Conservation (phyloP, 2,888 invertebrate species). For the Therioaphis trifolii region DNA sequence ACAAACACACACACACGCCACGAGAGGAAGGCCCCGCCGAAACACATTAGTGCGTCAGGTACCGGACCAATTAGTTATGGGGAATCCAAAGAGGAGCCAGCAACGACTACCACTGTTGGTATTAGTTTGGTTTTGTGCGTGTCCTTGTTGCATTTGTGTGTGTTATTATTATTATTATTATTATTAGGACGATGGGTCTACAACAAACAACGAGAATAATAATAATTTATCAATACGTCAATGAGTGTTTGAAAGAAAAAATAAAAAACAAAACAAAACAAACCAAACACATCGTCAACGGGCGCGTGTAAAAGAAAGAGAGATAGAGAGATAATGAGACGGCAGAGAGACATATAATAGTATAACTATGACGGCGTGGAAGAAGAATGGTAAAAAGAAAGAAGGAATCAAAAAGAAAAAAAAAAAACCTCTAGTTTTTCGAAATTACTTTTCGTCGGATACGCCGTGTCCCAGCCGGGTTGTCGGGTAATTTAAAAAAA, state of each 20-base stretch:
- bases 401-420: neutral
- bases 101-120: conserved; percentile 11
- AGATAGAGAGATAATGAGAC: neutral
- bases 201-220: conserved; percentile 59
- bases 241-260: conserved; percentile 35
- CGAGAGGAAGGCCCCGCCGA: neutral
- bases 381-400: conserved; percentile 35
- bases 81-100: conserved; percentile 37
- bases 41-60: conserved; percentile 48
- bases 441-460: conserved; percentile 61
- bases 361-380: neutral
- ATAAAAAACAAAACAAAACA: conserved; percentile 28
- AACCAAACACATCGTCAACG: neutral
- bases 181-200: conserved; percentile 36
- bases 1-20: neutral
- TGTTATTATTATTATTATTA: conserved; percentile 39
- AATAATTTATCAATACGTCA: conserved; percentile 63
- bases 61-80: conserved; percentile 56
- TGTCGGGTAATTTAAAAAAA: conserved; percentile 62
- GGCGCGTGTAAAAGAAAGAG: neutral
- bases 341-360: too few species aligned
- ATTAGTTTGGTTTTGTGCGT: conserved; percentile 46
- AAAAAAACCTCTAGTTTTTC: conserved; percentile 40
- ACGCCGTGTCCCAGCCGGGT: conserved; percentile 47
- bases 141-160: conserved; percentile 55